Conservation (phyloP, 2,797 vertebrate genomes). For the Synanceia verrucosa region DNA sequence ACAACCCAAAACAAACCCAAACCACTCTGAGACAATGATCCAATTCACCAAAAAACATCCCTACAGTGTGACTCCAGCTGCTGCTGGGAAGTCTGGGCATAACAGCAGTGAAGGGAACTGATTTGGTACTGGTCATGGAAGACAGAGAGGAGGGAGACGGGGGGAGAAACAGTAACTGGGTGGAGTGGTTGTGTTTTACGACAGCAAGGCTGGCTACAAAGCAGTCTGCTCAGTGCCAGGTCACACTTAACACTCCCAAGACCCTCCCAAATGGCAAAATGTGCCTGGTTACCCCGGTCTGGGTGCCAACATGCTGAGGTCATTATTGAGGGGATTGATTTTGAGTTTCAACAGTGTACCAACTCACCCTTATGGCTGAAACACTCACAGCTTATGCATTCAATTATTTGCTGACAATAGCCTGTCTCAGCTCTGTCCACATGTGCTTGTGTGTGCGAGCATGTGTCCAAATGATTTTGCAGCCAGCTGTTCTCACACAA, state of each 20-base stretch:
- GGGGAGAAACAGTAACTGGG: conserved; percentile 43
- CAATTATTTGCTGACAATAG: conserved; percentile 64
- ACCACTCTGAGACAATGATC: conserved; percentile 51
- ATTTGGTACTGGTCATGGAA: conserved; percentile 46
- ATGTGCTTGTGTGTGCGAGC: conserved; percentile 30
- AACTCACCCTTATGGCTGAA: conserved; percentile 25
- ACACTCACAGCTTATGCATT: conserved; percentile 50
- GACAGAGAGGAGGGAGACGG: not conserved
- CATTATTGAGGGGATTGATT: conserved; percentile 44
- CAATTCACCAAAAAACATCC: conserved; percentile 59
- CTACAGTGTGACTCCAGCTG: conserved; percentile 64
- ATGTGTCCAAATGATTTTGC: conserved; percentile 64
- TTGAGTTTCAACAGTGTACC: conserved; percentile 18
- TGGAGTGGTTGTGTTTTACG: conserved; percentile 50
- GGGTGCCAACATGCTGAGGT: conserved; percentile 61
- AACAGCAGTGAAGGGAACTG: conserved; percentile 52
- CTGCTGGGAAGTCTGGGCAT: conserved; percentile 43
- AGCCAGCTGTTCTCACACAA: conserved; percentile 78
- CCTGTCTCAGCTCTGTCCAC: conserved; percentile 45
- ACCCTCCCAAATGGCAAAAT: conserved; percentile 28
- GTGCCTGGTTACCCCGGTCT: not conserved
- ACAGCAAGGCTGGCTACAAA: conserved; percentile 41
- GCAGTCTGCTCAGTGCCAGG: conserved; percentile 38
- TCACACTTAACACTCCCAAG: conserved; percentile 22
- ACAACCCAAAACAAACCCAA: conserved; percentile 11